These are phyloP conservation scores for Trypoxylon attenuatum DNA, from an alignment of 2,888 invertebrate species.

Conservation along the genomic window DNA sequence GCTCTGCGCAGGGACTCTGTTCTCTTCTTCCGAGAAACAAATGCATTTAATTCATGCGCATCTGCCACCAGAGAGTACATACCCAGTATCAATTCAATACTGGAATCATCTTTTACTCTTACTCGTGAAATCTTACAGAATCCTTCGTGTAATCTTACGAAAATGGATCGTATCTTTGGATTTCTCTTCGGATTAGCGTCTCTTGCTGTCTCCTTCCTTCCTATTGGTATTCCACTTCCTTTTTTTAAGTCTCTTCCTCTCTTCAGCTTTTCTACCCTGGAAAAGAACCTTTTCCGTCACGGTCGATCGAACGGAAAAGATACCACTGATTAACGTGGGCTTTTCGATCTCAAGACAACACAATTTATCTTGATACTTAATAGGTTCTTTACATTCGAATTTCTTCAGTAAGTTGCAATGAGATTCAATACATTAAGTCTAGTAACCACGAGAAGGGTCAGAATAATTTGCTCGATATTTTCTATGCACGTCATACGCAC, in stretches of 20 bases:
- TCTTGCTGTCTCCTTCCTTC: not conserved
- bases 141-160: not conserved
- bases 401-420: no score
- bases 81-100: constrained; percentile 16
- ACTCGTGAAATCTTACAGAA: no score
- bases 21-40: constrained; percentile 32
- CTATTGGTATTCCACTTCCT: not conserved
- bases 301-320: no score
- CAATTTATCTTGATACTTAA: no score
- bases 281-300: no score
- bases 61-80: constrained; percentile 8
- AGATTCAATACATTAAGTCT: no score
- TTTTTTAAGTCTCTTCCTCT: not conserved
- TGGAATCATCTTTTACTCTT: constrained; percentile 65
- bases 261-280: not conserved
- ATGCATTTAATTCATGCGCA: constrained; percentile 38
- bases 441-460: no score
- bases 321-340: no score
- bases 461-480: no score
- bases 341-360: no score
- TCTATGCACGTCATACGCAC: no score
- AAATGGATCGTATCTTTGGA: not conserved
- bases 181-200: not conserved
- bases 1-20: not conserved
- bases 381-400: no score